phyloP scores from a whole-genome alignment of 2,888 invertebrate genomes.

The Hololepta plana region DNA sequence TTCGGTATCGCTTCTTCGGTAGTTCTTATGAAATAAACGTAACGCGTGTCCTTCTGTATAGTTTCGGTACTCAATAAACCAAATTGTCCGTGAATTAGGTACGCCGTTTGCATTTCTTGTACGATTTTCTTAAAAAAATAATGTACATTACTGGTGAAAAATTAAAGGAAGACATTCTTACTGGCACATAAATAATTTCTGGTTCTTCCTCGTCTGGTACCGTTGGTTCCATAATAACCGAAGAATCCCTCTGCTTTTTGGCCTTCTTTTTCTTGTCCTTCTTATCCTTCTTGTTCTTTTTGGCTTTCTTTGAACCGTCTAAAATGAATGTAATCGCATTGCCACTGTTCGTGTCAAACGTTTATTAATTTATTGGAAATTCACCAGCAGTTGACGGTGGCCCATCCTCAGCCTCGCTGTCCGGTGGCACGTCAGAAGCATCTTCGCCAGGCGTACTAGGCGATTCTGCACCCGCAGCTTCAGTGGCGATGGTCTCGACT shows the following conservation, averaged over 20 bases:
- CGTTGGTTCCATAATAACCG: constrained; percentile 14
- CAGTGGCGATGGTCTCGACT: constrained; percentile 2
- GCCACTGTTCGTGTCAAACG: constrained; percentile 1
- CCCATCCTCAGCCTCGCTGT: constrained; percentile 2
- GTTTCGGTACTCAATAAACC: constrained; percentile 31
- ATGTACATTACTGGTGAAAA: constrained; percentile 1
- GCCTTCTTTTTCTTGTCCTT: constrained; percentile 7
- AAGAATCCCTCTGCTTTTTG: constrained; percentile 6
- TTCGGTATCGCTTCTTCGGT: constrained; percentile 36
- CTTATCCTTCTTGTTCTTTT: constrained; percentile 5
- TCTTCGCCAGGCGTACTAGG: neutral
- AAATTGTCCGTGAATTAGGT: constrained; percentile 47
- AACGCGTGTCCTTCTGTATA: constrained; percentile 24
- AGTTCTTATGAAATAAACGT: constrained; percentile 57
- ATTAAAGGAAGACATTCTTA: constrained; percentile 20
- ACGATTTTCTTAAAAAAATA: constrained; percentile 36
- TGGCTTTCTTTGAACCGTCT: constrained; percentile 4
- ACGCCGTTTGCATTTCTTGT: constrained; percentile 51
- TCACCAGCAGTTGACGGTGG: too few relatives aligned
- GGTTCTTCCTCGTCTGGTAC: constrained; percentile 35
- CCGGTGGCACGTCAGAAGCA: neutral
- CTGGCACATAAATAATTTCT: constrained; percentile 34
- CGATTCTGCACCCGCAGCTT: neutral
- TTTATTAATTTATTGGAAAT: too few relatives aligned
- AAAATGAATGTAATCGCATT: too few relatives aligned